These are phyloP conservation scores for Oophaga pumilio DNA, from an alignment of 2,113 vertebrate species.

Conservation along the genomic window DNA sequence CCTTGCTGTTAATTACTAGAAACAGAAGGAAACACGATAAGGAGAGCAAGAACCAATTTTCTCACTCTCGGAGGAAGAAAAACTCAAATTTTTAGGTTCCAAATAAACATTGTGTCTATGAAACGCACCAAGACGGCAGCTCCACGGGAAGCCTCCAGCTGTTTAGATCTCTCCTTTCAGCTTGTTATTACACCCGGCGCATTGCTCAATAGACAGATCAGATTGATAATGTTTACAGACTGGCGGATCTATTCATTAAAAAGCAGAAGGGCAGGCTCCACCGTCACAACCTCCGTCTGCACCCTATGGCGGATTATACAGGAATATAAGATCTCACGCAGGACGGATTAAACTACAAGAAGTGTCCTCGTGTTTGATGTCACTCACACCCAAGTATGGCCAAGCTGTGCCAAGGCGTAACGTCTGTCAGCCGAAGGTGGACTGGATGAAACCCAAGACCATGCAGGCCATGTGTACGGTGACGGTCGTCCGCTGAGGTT, in stretches of 20 bases:
- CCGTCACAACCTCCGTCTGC: neutral
- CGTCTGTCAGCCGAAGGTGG: neutral
- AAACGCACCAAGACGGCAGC: neutral
- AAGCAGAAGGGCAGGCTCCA: neutral
- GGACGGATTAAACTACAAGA: conserved; percentile 20
- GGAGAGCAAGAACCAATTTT: neutral
- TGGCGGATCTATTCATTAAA: conserved; percentile 14
- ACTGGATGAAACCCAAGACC: conserved; percentile 5
- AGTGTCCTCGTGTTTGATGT: conserved; percentile 16
- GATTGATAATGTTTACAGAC: conserved; percentile 24
- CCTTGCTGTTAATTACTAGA: neutral
- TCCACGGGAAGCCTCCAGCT: conserved; percentile 6
- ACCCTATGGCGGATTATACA: conserved; percentile 1
- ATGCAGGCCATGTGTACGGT: neutral
- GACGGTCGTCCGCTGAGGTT: neutral
- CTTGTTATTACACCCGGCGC: neutral
- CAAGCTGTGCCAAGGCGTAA: neutral
- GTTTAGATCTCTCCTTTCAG: conserved; percentile 31
- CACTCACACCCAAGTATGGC: conserved; percentile 1
- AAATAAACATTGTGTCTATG: neutral
- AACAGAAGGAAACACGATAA: neutral
- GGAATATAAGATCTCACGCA: neutral
- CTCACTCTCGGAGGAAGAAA: neutral
- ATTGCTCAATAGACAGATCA: neutral
- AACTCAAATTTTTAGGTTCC: neutral